A percentile compares a stretch with the other conserved stretches of the same genome.
Conservation (phyloP, 2,888 invertebrate species). For the Boloria selene region DNA sequence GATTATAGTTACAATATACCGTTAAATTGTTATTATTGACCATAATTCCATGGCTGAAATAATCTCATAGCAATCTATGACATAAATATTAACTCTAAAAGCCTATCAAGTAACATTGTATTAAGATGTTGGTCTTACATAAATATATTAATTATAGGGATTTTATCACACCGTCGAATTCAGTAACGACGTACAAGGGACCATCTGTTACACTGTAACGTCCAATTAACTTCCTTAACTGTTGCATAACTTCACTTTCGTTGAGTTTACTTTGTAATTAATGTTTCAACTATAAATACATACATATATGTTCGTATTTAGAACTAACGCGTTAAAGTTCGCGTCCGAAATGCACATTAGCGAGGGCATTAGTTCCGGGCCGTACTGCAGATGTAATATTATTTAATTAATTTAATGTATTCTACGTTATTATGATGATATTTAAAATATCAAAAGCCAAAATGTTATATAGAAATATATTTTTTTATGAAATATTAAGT, state of each 20-base stretch:
- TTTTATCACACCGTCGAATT: constrained; percentile 54
- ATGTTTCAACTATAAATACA: constrained; percentile 32
- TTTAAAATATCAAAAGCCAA: too few relatives aligned
- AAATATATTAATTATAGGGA: constrained; percentile 40
- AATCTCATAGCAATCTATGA: too few relatives aligned
- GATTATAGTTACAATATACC: too few relatives aligned
- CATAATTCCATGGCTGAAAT: too few relatives aligned
- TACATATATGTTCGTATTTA: constrained; percentile 1
- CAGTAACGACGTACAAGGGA: constrained; percentile 50
- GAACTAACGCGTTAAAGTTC: constrained; percentile 17
- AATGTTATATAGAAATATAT: too few relatives aligned
- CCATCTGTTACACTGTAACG: constrained; percentile 57
- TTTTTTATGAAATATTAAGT: too few relatives aligned
- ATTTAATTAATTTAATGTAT: constrained; percentile 4
- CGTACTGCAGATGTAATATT: constrained; percentile 2
- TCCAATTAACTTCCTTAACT: constrained; percentile 50
- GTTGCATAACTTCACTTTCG: constrained; percentile 57
- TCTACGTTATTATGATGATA: too few relatives aligned
- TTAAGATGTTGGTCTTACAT: constrained; percentile 27
- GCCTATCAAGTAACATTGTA: neutral
- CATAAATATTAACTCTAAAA: too few relatives aligned
- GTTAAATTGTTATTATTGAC: too few relatives aligned
- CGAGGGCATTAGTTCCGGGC: constrained; percentile 11
- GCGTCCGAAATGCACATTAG: constrained; percentile 18
- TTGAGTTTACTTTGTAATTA: constrained; percentile 49